Evolutionary conservation across 1,140 invertebrate genomes (phyloP).

Genomic region (Hycleus phaleratus): DNA sequence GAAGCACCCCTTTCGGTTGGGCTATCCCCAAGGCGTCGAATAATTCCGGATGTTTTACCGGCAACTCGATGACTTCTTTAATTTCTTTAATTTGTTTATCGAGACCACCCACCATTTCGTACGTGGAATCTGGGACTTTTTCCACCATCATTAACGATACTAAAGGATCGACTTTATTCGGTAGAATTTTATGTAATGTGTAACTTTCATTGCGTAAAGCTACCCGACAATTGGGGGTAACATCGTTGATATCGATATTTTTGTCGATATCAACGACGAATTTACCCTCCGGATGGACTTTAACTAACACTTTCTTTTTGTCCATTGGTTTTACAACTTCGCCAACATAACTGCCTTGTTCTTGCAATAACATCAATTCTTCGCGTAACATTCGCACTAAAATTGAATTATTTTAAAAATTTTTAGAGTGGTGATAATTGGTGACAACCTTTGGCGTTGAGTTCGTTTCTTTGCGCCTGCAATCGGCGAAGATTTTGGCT

Average conservation of each 20-base stretch:
- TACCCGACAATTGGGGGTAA: slow-evolving; percentile 96
- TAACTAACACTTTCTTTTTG: slow-evolving; percentile 99
- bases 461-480: slow-evolving; percentile 98
- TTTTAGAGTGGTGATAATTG: not conserved
- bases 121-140: slow-evolving; percentile 98
- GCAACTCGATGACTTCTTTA: slow-evolving; percentile 99
- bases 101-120: slow-evolving; percentile 99
- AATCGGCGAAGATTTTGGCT: slow-evolving; percentile 94
- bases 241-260: slow-evolving; percentile 97
- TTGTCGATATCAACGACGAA: slow-evolving; percentile 99
- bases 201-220: slow-evolving; percentile 98
- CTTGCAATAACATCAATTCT: slow-evolving; percentile 94
- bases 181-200: slow-evolving; percentile 96
- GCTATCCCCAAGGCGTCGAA: slow-evolving; percentile 99
- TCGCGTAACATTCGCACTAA: slow-evolving; percentile 94
- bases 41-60: slow-evolving; percentile 98
- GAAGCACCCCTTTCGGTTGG: slow-evolving; percentile 96
- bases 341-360: slow-evolving; percentile 99
- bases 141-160: slow-evolving; percentile 99
- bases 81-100: slow-evolving; percentile 99
- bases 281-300: slow-evolving; percentile 99
- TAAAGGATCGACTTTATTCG: slow-evolving; percentile 98
- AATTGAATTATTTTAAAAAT: not conserved
- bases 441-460: slow-evolving; percentile 91
- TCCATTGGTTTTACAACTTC: slow-evolving; percentile 99